A percentile compares a stretch with the other conserved stretches of the same genome.
Conservation (phyloP, 2,113 vertebrate genomes). For the Rhagologus leucostigma region DNA sequence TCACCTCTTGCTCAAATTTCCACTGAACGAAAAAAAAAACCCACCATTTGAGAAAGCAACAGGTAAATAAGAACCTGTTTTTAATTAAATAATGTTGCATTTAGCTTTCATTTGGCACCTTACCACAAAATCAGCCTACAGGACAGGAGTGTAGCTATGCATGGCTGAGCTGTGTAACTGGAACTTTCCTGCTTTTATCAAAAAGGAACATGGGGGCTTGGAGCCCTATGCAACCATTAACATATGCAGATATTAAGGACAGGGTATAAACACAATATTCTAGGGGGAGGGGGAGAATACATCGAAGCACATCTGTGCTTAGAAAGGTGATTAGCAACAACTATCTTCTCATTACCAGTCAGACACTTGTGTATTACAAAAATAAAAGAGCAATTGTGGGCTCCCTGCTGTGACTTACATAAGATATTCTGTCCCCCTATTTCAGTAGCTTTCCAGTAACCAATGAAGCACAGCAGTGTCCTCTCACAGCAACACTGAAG, state of each 20-base stretch:
- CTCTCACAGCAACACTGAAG: background rate
- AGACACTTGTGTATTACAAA: accelerated
- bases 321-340: background rate
- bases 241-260: background rate
- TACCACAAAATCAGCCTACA: background rate
- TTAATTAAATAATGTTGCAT: background rate
- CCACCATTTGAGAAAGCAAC: background rate
- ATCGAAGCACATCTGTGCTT: background rate
- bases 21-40: background rate
- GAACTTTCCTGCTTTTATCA: background rate
- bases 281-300: too few relatives aligned
- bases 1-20: background rate
- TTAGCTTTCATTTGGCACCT: background rate
- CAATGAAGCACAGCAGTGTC: background rate
- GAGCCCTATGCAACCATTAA: background rate
- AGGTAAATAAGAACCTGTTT: background rate
- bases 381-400: background rate
- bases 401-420: background rate
- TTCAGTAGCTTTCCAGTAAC: background rate
- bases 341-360: background rate
- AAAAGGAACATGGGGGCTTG: background rate
- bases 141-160: background rate
- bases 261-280: background rate
- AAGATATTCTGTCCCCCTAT: background rate
- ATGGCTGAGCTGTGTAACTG: background rate